A percentile compares a stretch with the other conserved stretches of the same genome.
These are phyloP conservation scores for Andrena dorsata DNA, from an alignment of 2,888 invertebrate species.

Conservation along the genomic window DNA sequence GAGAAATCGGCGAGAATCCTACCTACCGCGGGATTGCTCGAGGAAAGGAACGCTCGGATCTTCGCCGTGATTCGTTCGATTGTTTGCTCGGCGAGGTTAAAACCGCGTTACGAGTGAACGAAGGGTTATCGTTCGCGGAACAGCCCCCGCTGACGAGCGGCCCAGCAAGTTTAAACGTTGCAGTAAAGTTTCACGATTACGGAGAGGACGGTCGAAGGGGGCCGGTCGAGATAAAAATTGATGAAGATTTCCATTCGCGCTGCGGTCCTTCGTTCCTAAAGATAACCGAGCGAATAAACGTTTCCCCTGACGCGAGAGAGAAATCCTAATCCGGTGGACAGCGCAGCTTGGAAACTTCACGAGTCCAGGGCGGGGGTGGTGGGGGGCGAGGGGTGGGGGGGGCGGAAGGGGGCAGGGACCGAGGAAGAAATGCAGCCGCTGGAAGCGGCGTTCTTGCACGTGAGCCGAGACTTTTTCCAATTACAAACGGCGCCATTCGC, in stretches of 20 bases:
- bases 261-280: slow-evolving; percentile 1
- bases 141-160: background rate
- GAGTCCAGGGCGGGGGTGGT: background rate
- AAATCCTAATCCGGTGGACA: slow-evolving; percentile 55
- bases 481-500: slow-evolving; percentile 81
- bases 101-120: background rate
- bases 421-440: slow-evolving; percentile 23
- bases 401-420: background rate
- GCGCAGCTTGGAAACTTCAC: slow-evolving; percentile 41
- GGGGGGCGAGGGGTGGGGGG: background rate
- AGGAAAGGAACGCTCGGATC: background rate
- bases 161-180: background rate
- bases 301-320: slow-evolving; percentile 5
- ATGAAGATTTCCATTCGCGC: slow-evolving; percentile 14
- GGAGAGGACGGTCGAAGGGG: background rate
- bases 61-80: background rate
- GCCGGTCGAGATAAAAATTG: slow-evolving; percentile 21
- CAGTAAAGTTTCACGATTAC: slow-evolving; percentile 15
- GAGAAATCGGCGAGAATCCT: slow-evolving; percentile 64
- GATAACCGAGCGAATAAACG: slow-evolving; percentile 26
- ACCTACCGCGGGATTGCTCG: background rate
- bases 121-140: background rate
- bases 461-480: slow-evolving; percentile 79
- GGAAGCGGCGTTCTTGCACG: slow-evolving; percentile 59
- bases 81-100: background rate